phyloP scores from a whole-genome alignment of 2,797 vertebrate genomes.

The Myotis planiceps region DNA sequence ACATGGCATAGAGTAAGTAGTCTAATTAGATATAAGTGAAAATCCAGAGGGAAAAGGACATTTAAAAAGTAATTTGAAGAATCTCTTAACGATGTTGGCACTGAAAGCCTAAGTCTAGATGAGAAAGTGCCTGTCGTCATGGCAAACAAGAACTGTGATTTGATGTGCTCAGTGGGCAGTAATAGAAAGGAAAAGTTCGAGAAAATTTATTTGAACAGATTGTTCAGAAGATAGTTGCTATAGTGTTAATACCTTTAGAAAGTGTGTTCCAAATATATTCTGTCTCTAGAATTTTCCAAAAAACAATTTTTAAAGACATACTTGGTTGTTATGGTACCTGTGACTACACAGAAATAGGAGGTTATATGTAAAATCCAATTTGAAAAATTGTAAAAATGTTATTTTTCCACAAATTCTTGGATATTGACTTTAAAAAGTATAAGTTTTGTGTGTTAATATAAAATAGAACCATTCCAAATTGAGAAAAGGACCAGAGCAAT shows the following conservation, averaged over 20 bases:
- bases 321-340: background rate
- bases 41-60: constrained; percentile 86
- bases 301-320: background rate
- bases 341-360: constrained; percentile 19
- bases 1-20: constrained; percentile 89
- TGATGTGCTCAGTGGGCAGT: constrained; percentile 49
- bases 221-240: constrained; percentile 39
- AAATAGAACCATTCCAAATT: constrained; percentile 54
- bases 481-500: background rate
- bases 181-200: constrained; percentile 48
- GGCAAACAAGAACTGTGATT: constrained; percentile 69
- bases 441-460: constrained; percentile 1
- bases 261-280: constrained; percentile 21
- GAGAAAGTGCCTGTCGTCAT: constrained; percentile 71
- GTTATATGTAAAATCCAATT: constrained; percentile 40
- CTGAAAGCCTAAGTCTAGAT: constrained; percentile 77
- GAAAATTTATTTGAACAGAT: constrained; percentile 45
- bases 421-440: constrained; percentile 18
- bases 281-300: constrained; percentile 28
- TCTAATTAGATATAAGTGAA: constrained; percentile 91
- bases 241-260: constrained; percentile 38
- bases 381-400: constrained; percentile 33
- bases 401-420: background rate
- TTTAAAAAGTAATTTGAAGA: constrained; percentile 90
- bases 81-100: constrained; percentile 89